Evolutionary conservation across 2,113 vertebrate species (phyloP).

Genomic region (Macheiramphus alcinus): DNA sequence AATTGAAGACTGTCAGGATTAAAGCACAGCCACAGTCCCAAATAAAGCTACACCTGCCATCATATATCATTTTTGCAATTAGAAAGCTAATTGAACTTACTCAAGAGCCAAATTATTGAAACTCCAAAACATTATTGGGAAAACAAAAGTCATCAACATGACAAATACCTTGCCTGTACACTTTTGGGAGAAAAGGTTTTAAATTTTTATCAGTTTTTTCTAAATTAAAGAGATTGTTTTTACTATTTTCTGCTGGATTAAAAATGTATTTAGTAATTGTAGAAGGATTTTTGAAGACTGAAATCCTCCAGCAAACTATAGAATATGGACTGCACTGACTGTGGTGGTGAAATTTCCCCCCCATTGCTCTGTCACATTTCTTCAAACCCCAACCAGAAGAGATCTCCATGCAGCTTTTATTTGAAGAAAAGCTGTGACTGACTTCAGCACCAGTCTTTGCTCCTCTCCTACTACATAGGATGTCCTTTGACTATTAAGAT

Average conservation of each 20-base stretch:
- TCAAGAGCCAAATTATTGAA: slow-evolving; percentile 10
- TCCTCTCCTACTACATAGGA: not conserved
- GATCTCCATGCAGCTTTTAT: not conserved
- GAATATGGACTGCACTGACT: not conserved
- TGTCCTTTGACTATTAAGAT: not conserved
- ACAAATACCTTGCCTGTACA: not conserved
- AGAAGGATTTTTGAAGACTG: not conserved
- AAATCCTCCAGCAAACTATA: not conserved
- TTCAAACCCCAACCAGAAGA: not conserved
- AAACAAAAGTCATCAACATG: not conserved
- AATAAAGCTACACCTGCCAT: not conserved
- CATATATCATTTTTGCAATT: slow-evolving; percentile 26
- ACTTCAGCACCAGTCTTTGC: not conserved
- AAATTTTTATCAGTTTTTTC: not conserved
- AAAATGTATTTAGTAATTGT: not conserved
- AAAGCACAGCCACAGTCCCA: not conserved
- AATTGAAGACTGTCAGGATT: not conserved
- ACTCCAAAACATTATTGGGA: not conserved
- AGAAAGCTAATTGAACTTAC: slow-evolving; percentile 36
- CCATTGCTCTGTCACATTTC: not conserved
- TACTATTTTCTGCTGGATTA: not conserved
- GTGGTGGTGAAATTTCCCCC: not conserved
- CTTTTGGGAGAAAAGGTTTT: not conserved
- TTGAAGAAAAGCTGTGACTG: not conserved
- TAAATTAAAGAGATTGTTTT: not conserved